Conservation (phyloP, 2,888 invertebrate species). For the Hirudinaria manillensis region DNA sequence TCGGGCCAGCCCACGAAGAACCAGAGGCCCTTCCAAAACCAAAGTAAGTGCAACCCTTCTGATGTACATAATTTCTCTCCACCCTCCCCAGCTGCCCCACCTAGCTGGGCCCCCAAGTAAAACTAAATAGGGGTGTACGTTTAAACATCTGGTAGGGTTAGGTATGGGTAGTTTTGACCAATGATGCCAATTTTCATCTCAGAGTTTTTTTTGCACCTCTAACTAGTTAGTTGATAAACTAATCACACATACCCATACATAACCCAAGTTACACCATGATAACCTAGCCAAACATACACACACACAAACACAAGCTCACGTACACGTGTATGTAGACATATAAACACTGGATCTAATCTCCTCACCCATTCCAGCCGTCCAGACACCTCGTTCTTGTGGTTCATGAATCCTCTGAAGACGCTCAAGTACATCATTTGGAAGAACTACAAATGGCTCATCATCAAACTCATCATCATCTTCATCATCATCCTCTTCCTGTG, state of each 20-base stretch:
- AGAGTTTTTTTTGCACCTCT: too few species aligned
- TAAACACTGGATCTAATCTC: too few species aligned
- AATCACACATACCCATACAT: too few species aligned
- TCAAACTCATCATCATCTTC: constrained; percentile 37
- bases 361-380: constrained; percentile 37
- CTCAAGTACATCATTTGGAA: constrained; percentile 41
- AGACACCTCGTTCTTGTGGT: constrained; percentile 41
- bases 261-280: too few species aligned
- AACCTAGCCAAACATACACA: too few species aligned
- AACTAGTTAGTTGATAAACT: too few species aligned
- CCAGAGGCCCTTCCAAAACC: constrained; percentile 42
- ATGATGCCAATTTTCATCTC: too few species aligned
- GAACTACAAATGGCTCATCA: constrained; percentile 40
- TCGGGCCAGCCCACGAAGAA: constrained; percentile 40
- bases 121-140: neutral
- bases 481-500: constrained; percentile 37
- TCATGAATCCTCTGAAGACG: constrained; percentile 40
- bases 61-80: too few species aligned
- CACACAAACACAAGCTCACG: neutral
- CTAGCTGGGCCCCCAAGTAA: neutral
- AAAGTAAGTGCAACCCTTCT: constrained; percentile 39
- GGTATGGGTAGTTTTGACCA: too few species aligned
- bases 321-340: too few species aligned
- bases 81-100: too few species aligned
- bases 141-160: neutral